Percentiles rank a stretch among this genome's conserved stretches.
Conservation (phyloP, 2,888 invertebrate genomes). For the Heliothis peltigera region DNA sequence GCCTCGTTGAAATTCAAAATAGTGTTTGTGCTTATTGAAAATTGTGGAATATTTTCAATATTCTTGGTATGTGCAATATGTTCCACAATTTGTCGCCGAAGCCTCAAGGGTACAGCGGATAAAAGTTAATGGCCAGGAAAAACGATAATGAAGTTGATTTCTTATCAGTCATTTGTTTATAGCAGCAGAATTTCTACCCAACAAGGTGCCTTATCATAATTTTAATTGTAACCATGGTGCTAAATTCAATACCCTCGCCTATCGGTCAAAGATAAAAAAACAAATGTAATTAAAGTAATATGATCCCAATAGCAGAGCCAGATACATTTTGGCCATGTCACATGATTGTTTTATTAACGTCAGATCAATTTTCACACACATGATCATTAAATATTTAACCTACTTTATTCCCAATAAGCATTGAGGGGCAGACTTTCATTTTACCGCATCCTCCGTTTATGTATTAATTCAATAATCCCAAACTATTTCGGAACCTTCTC, state of each 20-base stretch:
- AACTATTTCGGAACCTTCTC: neutral
- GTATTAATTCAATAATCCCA: neutral
- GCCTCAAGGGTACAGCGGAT: neutral
- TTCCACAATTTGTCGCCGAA: neutral
- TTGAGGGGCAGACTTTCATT: neutral
- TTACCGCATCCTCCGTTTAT: neutral
- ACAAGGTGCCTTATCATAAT: constrained; percentile 25
- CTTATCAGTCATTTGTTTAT: constrained; percentile 30
- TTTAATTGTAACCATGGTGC: constrained; percentile 10
- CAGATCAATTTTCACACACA: constrained; percentile 11
- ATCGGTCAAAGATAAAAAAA: constrained; percentile 42
- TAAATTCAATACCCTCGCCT: constrained; percentile 25
- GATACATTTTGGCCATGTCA: constrained; percentile 35
- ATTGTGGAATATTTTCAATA: neutral
- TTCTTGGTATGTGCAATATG: neutral
- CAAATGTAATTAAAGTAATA: constrained; percentile 50
- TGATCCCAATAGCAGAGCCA: constrained; percentile 26
- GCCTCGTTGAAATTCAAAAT: neutral
- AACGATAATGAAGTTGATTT: constrained; percentile 7
- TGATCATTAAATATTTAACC: constrained; percentile 18
- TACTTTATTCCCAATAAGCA: constrained; percentile 13
- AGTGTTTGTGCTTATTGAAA: neutral
- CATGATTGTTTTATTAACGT: constrained; percentile 21
- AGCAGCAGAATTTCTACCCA: constrained; percentile 3
- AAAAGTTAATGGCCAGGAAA: neutral